Conservation (phyloP, 1,140 invertebrate species). For the Heliconius melpomene region DNA sequence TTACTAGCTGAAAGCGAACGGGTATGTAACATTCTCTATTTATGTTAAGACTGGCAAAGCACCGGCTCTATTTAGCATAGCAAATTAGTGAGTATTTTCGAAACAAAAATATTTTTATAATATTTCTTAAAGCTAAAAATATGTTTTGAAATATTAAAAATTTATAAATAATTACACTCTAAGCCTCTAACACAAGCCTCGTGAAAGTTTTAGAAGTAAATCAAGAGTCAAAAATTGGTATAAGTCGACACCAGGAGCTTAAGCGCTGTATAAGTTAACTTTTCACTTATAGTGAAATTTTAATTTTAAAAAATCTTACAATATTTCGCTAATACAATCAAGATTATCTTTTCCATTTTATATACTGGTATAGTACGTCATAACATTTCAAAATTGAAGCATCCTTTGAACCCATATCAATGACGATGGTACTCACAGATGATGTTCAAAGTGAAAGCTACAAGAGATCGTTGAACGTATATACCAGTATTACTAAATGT, state of each 20-base stretch:
- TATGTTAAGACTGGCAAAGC: not conserved
- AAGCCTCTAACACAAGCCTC: too few species aligned
- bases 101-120: too few species aligned
- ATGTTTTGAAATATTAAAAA: too few species aligned
- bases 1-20: not conserved
- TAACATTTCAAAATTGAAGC: not conserved
- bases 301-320: not conserved
- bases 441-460: slow-evolving; percentile 2
- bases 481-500: slow-evolving; percentile 6
- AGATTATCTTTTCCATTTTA: not conserved
- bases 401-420: slow-evolving; percentile 8
- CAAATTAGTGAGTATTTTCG: not conserved
- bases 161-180: too few species aligned
- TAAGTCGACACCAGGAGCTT: not conserved
- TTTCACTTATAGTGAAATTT: not conserved
- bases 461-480: slow-evolving; percentile 8
- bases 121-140: too few species aligned
- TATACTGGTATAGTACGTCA: not conserved
- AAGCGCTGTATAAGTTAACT: not conserved
- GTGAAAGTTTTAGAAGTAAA: not conserved
- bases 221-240: too few species aligned
- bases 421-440: not conserved
- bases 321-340: not conserved
- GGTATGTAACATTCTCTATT: not conserved
- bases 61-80: not conserved